Percentiles rank a stretch among this genome's conserved stretches.
Evolutionary conservation across 2,888 invertebrate genomes (phyloP).

Genomic region (Dolichomitus sp.): DNA sequence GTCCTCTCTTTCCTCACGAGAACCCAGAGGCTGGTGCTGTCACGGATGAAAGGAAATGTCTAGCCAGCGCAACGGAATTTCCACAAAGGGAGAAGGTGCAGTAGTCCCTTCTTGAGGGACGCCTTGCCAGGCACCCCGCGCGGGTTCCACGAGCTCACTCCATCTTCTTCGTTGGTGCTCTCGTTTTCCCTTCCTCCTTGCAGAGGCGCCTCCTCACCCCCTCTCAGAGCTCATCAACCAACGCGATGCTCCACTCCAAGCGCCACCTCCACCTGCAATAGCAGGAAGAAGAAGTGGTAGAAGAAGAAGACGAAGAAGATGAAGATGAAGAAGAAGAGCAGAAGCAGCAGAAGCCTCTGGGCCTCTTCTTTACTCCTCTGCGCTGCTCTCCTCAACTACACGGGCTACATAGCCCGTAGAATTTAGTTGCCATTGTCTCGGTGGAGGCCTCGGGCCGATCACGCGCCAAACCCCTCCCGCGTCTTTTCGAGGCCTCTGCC

Average conservation of each 20-base stretch:
- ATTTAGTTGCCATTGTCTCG: constrained; percentile 84
- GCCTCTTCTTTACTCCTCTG: constrained; percentile 20
- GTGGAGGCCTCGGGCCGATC: constrained; percentile 79
- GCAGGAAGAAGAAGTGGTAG: constrained; percentile 21
- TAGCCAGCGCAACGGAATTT: constrained; percentile 82
- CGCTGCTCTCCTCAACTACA: constrained; percentile 36
- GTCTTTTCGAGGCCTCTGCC: constrained; percentile 74
- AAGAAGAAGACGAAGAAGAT: constrained; percentile 23
- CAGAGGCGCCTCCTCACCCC: constrained; percentile 30
- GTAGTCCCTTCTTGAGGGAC: constrained; percentile 77
- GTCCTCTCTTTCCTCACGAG: constrained; percentile 66
- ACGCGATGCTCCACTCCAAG: constrained; percentile 55
- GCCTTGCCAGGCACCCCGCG: constrained; percentile 72
- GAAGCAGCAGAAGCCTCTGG: constrained; percentile 51
- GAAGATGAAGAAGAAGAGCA: constrained; percentile 27
- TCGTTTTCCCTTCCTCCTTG: constrained; percentile 55
- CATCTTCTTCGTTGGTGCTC: constrained; percentile 61
- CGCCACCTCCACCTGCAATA: constrained; percentile 41
- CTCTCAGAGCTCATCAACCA: constrained; percentile 67
- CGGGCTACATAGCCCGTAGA: constrained; percentile 73
- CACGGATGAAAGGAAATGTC: constrained; percentile 83
- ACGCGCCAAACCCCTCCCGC: constrained; percentile 73
- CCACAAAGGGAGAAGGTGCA: constrained; percentile 79
- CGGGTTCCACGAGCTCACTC: constrained; percentile 62
- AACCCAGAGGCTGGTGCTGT: constrained; percentile 75